Base-by-base conservation (phyloP, 2,888 invertebrate species). In the Steromphala cineraria region DNA sequence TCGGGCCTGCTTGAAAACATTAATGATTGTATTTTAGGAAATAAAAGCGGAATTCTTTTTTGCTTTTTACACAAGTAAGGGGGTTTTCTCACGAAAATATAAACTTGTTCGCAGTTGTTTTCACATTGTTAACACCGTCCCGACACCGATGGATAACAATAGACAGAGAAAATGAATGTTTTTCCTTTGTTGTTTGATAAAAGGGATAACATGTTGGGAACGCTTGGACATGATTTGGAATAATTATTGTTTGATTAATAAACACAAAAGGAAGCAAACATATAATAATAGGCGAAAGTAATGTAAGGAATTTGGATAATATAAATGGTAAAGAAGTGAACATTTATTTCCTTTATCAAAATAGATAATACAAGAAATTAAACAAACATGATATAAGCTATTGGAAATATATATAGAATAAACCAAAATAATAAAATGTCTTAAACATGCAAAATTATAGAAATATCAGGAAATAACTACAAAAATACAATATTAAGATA, bases 61-160 rank as follows among this genome's bases (percentile, higher is more conserved):
- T 75, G 75, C 52, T 40, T 46, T 24, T 46, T 75, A 15, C 24
- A 46, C 24, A 17, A 24, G n/a, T 75, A 75, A 75, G 53, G 40
- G 36, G 52, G 75, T 75, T 75, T 40, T 40, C 46, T 19, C 52
- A 75, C 75, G 52, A 75, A 75, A 74, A 24, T 75, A 52, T 52
- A 75, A 75, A 75, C 75, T 52, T 75, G 75, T 75, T 75, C 75
- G 24, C 15, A 46, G 75, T 75, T 75, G 75, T 75, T 46, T 46
- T 53, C 75, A 2, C 52, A 52, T 75, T 75, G 24, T 75, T 24
- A 52, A 24, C 31, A 62, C 21, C 62, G 62, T 24, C 17, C 13
- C 62, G 24, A 28, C 28, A 24, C 62, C 62, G 28, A 15, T 13
- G 15, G 28, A 62, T 24, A 4, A 62, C 62, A 62, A 62, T 24